Evolutionary conservation across 2,797 vertebrate species (phyloP).

Genomic region (Erithacus rubecula): DNA sequence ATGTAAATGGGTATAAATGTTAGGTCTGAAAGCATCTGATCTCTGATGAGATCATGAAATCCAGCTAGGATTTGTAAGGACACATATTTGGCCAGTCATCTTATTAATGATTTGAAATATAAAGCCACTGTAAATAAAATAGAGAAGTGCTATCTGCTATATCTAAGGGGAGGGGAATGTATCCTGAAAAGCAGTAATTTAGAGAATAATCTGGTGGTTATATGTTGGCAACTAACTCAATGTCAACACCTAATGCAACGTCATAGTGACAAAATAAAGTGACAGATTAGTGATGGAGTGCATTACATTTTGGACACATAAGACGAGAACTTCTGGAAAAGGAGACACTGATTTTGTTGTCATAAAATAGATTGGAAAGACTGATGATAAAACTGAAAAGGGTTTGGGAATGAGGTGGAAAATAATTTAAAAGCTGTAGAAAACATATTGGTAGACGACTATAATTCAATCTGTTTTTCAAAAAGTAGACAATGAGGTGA

Average conservation of each 20-base stretch:
- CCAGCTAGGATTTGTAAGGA: neutral
- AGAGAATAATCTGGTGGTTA: neutral
- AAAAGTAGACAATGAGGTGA: neutral
- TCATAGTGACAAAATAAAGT: neutral
- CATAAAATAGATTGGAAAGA: neutral
- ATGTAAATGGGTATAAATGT: rapidly evolving
- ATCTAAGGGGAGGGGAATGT: neutral
- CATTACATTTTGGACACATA: neutral
- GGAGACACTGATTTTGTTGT: neutral
- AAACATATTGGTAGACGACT: neutral
- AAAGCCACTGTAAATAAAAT: neutral
- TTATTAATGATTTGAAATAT: neutral
- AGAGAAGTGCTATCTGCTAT: neutral
- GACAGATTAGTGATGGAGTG: neutral
- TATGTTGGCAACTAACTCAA: neutral
- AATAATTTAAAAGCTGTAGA: neutral
- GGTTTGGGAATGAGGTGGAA: neutral
- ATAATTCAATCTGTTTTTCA: neutral
- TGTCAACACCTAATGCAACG: neutral
- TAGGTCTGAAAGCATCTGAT: neutral
- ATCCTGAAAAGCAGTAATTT: neutral
- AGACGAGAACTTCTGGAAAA: neutral
- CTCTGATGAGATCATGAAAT: neutral
- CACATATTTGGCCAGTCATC: neutral
- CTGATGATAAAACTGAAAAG: neutral